phyloP scores from a whole-genome alignment of 2,797 vertebrate species.

The Picus viridis region DNA sequence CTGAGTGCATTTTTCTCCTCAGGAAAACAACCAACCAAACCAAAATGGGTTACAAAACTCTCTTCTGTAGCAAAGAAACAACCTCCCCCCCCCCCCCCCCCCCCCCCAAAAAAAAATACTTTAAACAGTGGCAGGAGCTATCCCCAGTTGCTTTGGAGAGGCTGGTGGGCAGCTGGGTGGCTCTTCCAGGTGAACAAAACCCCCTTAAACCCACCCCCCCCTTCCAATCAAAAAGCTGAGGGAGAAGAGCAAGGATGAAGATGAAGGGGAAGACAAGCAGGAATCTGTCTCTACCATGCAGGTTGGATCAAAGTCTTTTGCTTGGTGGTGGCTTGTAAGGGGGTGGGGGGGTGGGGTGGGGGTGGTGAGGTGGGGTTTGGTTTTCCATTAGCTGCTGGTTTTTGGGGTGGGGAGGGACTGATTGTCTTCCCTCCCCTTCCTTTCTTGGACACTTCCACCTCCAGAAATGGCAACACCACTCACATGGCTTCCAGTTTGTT shows the following conservation, averaged over 20 bases:
- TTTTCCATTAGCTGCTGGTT: not conserved
- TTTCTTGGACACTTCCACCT: constrained; percentile 46
- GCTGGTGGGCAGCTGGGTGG: not conserved
- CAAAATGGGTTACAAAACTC: not conserved
- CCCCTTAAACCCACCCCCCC: not conserved
- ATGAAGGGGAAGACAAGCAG: not conserved
- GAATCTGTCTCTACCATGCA: constrained; percentile 64
- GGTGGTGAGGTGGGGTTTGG: too few relatives aligned
- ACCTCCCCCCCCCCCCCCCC: not conserved
- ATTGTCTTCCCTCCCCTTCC: not conserved
- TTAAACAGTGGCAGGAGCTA: not conserved
- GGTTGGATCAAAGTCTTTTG: not conserved
- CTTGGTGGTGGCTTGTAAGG: too few relatives aligned
- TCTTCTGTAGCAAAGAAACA: constrained; percentile 7
- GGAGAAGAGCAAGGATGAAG: not conserved
- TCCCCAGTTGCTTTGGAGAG: not conserved
- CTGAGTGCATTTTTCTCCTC: not conserved
- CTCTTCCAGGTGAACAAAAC: constrained; percentile 16
- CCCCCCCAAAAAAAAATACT: too few relatives aligned
- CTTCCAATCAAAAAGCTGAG: not conserved
- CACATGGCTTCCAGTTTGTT: constrained; percentile 28
- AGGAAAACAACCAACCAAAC: too few relatives aligned
- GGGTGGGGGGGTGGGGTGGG: too few relatives aligned
- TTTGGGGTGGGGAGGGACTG: too few relatives aligned
- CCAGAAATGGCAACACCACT: constrained; percentile 39